Evolutionary conservation across 2,113 vertebrate species (phyloP).

Genomic region (Pithys albifrons): DNA sequence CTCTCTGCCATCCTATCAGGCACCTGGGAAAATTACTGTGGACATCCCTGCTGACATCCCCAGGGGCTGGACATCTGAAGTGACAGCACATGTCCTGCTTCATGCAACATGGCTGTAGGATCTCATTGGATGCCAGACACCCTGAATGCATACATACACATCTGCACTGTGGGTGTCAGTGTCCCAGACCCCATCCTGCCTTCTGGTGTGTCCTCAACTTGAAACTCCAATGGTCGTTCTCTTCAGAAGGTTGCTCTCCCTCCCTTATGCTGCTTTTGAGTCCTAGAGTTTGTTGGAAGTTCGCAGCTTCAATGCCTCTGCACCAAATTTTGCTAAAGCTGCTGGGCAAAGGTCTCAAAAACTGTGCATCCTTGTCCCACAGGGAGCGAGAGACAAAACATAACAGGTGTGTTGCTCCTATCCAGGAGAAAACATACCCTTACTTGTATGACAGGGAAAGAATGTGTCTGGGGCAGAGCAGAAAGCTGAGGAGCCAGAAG

Average conservation of each 20-base stretch:
- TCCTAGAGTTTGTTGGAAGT: neutral
- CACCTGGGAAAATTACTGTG: neutral
- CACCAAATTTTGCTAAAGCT: neutral
- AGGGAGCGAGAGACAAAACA: neutral
- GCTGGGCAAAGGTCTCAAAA: neutral
- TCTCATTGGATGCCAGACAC: neutral
- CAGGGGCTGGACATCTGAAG: neutral
- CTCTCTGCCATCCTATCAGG: neutral
- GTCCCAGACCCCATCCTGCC: neutral
- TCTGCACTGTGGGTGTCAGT: accelerated
- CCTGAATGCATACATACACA: accelerated
- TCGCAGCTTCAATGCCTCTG: neutral
- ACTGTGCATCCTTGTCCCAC: neutral
- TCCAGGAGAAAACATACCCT: neutral
- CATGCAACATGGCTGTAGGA: neutral
- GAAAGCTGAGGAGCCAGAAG: neutral
- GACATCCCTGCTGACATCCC: neutral
- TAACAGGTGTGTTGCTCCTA: neutral
- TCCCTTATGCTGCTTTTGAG: neutral
- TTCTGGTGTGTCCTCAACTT: neutral
- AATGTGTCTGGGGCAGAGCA: neutral
- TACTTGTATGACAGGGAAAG: neutral
- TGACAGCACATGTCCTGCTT: neutral
- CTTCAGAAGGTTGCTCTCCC: neutral
- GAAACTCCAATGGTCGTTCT: neutral